phyloP scores from a whole-genome alignment of 2,888 invertebrate species.

The Listrodromus nycthemerus region DNA sequence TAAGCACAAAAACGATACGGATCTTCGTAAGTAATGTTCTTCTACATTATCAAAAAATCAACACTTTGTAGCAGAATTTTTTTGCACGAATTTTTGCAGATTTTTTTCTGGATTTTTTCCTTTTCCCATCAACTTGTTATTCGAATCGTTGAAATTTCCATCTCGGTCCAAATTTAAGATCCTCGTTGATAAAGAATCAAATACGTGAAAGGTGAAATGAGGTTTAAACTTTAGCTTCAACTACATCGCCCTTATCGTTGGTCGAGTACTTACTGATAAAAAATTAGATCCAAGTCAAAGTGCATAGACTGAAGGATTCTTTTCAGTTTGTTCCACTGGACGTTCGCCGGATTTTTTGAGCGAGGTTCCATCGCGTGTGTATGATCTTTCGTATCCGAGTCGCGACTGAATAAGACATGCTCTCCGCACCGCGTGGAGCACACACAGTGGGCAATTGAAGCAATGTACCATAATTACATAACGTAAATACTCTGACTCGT shows the following conservation, averaged over 20 bases:
- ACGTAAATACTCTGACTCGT: slow-evolving; percentile 49
- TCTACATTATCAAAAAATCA: no score
- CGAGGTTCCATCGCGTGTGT: slow-evolving; percentile 69
- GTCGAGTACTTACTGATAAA: slow-evolving; percentile 75
- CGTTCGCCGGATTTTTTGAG: slow-evolving; percentile 48
- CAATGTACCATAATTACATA: slow-evolving; percentile 60
- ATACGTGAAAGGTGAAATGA: background rate
- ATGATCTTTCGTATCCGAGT: slow-evolving; percentile 68
- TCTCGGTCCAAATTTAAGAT: no score
- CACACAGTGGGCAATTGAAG: slow-evolving; percentile 47
- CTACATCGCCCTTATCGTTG: background rate
- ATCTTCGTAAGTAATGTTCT: no score
- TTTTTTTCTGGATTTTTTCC: no score
- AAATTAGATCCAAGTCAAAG: slow-evolving; percentile 73
- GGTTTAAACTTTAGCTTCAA: background rate
- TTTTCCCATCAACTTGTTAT: no score
- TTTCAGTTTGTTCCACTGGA: slow-evolving; percentile 72
- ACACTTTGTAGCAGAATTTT: no score
- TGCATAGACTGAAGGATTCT: slow-evolving; percentile 69
- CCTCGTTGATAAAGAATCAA: no score
- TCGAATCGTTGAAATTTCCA: no score
- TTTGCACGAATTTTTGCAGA: no score
- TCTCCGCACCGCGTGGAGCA: slow-evolving; percentile 38
- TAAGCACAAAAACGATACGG: no score
- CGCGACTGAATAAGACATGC: slow-evolving; percentile 68